Percentiles rank a stretch among this genome's conserved stretches.
Conservation (phyloP, 2,888 invertebrate genomes). For the Chaitophorus viminalis region DNA sequence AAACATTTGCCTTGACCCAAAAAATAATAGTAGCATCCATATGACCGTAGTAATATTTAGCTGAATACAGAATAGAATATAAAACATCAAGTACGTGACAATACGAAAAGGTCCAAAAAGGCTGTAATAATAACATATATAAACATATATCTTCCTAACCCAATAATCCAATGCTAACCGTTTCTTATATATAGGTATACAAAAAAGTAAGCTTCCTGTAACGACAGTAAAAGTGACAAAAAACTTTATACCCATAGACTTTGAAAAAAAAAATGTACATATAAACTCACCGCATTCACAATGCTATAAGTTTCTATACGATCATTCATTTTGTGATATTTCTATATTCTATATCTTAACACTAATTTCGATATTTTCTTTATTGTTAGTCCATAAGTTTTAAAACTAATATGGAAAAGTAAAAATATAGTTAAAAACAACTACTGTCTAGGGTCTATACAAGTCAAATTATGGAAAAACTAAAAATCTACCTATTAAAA, state of each 20-base stretch:
- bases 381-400: no score
- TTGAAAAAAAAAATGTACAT: background rate
- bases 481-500: no score
- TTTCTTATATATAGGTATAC: slow-evolving; percentile 20
- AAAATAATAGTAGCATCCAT: slow-evolving; percentile 29
- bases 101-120: slow-evolving; percentile 54
- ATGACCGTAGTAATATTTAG: slow-evolving; percentile 37
- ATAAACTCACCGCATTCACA: background rate
- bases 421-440: no score
- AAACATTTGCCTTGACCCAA: background rate
- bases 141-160: slow-evolving; percentile 32
- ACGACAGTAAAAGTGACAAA: slow-evolving; percentile 41
- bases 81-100: slow-evolving; percentile 58
- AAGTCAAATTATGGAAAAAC: no score
- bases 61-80: slow-evolving; percentile 38
- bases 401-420: no score
- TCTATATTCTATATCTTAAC: no score
- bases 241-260: slow-evolving; percentile 21
- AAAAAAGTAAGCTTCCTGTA: slow-evolving; percentile 7
- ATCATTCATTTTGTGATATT: no score
- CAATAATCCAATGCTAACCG: slow-evolving; percentile 48
- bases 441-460: no score
- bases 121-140: slow-evolving; percentile 30
- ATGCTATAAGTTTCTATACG: background rate
- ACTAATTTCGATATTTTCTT: no score